These are phyloP conservation scores for Sarcophaga caerulescens DNA, from an alignment of 2,888 invertebrate species.

Conservation along the genomic window DNA sequence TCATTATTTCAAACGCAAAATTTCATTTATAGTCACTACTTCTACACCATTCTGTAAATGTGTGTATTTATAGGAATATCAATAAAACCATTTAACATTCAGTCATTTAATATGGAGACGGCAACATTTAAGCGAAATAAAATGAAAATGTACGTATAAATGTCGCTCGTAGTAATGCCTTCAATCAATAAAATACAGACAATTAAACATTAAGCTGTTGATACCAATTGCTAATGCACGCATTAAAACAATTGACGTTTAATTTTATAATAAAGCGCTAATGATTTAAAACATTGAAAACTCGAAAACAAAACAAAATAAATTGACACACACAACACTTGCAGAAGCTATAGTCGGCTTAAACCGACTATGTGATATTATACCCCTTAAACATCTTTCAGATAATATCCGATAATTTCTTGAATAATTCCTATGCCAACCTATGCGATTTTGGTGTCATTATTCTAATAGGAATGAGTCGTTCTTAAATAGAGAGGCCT, in stretches of 20 bases:
- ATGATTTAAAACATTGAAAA: neutral
- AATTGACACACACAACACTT: too few species aligned
- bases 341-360: too few species aligned
- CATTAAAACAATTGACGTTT: neutral
- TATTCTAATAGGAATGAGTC: too few species aligned
- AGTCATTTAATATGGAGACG: slow-evolving; percentile 1
- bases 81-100: neutral
- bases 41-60: neutral
- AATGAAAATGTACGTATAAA: neutral
- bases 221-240: neutral
- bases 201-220: slow-evolving; percentile 4
- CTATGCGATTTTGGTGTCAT: too few species aligned
- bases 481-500: too few species aligned
- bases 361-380: too few species aligned
- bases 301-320: neutral
- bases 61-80: neutral
- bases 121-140: neutral
- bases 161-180: neutral
- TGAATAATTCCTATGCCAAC: too few species aligned
- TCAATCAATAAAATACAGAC: neutral
- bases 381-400: too few species aligned
- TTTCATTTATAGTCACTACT: neutral
- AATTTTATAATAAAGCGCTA: slow-evolving; percentile 1
- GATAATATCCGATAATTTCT: too few species aligned
- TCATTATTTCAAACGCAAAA: neutral